These are phyloP conservation scores for Hoplodrina blanda DNA, from an alignment of 2,888 invertebrate species.

Conservation along the genomic window DNA sequence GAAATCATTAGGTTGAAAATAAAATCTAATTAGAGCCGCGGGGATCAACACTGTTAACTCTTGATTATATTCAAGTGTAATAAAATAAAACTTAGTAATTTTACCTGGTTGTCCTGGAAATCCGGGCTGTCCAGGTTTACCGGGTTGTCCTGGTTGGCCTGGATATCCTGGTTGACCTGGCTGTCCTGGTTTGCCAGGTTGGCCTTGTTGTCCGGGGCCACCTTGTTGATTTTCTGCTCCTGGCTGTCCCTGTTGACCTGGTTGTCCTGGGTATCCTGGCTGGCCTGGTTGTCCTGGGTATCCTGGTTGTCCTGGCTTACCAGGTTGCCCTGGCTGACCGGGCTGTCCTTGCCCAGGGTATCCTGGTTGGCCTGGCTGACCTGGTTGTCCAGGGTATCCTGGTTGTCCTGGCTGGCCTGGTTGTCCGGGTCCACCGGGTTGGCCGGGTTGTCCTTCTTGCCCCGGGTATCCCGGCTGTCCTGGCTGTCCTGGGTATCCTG, in stretches of 20 bases:
- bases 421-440: constrained; percentile 1
- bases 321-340: constrained; percentile 40
- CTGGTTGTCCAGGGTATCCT: neutral
- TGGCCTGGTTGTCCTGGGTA: constrained; percentile 76
- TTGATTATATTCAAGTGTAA: too few relatives aligned
- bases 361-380: constrained; percentile 31
- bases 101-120: constrained; percentile 3
- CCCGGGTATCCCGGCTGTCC: constrained; percentile 24
- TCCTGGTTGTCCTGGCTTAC: constrained; percentile 35
- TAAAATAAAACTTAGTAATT: too few relatives aligned
- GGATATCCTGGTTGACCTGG: constrained; percentile 60
- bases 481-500: constrained; percentile 14
- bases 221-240: constrained; percentile 33
- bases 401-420: constrained; percentile 1
- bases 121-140: neutral
- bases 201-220: constrained; percentile 51
- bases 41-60: too few relatives aligned
- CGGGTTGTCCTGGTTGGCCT: constrained; percentile 2
- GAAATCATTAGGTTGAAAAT: too few relatives aligned
- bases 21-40: too few relatives aligned
- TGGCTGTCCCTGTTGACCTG: constrained; percentile 65
- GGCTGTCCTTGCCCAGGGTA: constrained; percentile 53
- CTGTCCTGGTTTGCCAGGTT: constrained; percentile 27
- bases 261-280: constrained; percentile 73
- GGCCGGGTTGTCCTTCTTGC: constrained; percentile 18